Base-by-base conservation (phyloP, 2,888 invertebrate genomes). In the Sipunculus nudus region DNA sequence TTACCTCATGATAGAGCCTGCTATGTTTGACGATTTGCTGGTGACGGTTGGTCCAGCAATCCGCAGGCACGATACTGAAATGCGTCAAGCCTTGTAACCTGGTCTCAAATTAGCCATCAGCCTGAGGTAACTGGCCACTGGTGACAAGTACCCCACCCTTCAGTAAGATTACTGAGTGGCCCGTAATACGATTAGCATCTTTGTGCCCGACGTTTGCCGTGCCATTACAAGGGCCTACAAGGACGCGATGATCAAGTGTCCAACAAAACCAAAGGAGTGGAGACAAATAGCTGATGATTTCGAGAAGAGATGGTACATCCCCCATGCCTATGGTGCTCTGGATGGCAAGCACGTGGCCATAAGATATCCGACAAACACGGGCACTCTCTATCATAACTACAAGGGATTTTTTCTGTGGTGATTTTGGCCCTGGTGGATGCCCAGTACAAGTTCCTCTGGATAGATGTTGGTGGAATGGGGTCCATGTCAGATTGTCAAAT, bases 361-460 rank as follows among this genome's bases (percentile, higher is more conserved):
- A 41, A 59, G 39, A 16, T 10, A 35, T 10, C 69, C 67, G 13
- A 39, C 48, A 8, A 61, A 67, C 29, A 60, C 52, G 58, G 67
- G 70, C 6, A 49, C 41, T 47, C 39, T 59, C 38, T 72, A 71
- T 56, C 53, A 65, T 53, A 71, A 69, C 52, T 71, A 71, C 65
- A 65, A 73, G 38, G 53, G 63, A 26, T 67, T 65, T 62, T 53
- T 35, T 65, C 56, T 25, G 53, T 70, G 26, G 62, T 70, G 35
- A 53, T 69, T 16, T 35, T 71, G 59, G 68, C 49, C 19, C 55
- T 72, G 21, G 71, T 68, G 39, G 71, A 71, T 63, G 65, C 67
- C 8, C 64, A 69, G 49, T 72, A 69, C 63, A 66, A 61, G 46
- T 73, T 70, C 49, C 25, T 65, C 19, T 72, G 60, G 67, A 43